Conservation (phyloP, 2,888 invertebrate species). For the Sphaerophoria taeniata region DNA sequence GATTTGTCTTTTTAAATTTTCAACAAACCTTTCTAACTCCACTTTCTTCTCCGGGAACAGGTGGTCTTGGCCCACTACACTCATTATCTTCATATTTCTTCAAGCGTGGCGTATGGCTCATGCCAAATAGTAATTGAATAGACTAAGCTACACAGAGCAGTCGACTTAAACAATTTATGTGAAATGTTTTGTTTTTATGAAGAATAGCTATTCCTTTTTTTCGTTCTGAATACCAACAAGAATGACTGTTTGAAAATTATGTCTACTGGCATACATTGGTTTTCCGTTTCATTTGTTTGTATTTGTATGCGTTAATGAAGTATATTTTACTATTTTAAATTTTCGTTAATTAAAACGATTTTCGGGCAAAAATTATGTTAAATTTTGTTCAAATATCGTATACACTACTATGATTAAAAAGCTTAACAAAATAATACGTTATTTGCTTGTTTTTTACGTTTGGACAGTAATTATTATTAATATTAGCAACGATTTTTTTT, state of each 20-base stretch:
- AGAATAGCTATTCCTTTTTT: constrained; percentile 10
- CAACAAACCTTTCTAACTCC: constrained; percentile 81
- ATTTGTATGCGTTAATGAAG: constrained; percentile 5
- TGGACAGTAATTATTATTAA: constrained; percentile 70
- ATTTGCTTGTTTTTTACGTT: constrained; percentile 52
- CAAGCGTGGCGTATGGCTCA: constrained; percentile 82
- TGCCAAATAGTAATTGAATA: constrained; percentile 78
- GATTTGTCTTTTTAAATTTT: not conserved
- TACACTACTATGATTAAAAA: constrained; percentile 50
- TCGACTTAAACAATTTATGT: constrained; percentile 32
- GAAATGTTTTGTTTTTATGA: not conserved
- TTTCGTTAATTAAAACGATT: constrained; percentile 37
- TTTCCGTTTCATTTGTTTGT: constrained; percentile 29
- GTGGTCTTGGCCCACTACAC: constrained; percentile 88
- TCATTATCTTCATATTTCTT: constrained; percentile 83
- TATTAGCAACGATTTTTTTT: constrained; percentile 62
- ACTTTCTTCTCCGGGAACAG: constrained; percentile 89
- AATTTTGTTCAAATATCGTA: constrained; percentile 42
- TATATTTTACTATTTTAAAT: constrained; percentile 44
- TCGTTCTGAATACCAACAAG: constrained; percentile 1
- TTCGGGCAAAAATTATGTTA: constrained; percentile 28
- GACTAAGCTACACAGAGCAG: constrained; percentile 53
- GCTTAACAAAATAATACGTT: constrained; percentile 69
- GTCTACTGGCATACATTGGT: constrained; percentile 42
- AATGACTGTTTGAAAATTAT: constrained; percentile 39